phyloP scores from a whole-genome alignment of 2,113 vertebrate genomes.

The Zeus faber region DNA sequence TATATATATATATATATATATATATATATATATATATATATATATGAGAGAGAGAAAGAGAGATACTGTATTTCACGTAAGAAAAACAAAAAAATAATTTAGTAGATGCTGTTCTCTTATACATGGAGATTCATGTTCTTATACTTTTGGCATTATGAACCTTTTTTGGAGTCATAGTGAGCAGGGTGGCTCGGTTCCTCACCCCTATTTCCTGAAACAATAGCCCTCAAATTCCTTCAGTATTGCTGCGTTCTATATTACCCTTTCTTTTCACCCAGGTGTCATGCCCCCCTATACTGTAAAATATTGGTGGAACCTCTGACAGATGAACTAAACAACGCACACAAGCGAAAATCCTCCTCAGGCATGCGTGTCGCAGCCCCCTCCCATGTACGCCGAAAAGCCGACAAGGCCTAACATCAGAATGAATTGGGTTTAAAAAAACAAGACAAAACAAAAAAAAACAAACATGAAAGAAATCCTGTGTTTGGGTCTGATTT shows the following conservation, averaged over 20 bases:
- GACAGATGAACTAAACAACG: constrained; percentile 48
- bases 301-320: constrained; percentile 44
- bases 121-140: too few relatives aligned
- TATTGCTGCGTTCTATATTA: not conserved
- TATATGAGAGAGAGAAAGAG: too few relatives aligned
- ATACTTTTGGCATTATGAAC: too few relatives aligned
- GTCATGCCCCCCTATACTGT: constrained; percentile 21
- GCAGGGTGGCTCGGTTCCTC: too few relatives aligned
- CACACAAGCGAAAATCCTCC: constrained; percentile 39
- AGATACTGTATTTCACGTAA: too few relatives aligned
- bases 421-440: constrained; percentile 11
- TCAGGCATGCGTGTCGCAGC: constrained; percentile 39
- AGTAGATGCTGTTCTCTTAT: too few relatives aligned
- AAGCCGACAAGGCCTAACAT: constrained; percentile 33
- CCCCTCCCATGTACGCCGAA: constrained; percentile 34
- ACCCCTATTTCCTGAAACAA: too few relatives aligned
- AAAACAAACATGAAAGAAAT: not conserved
- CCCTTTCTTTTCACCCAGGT: constrained; percentile 7
- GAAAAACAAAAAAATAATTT: too few relatives aligned
- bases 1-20: too few relatives aligned
- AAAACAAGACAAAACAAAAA: constrained; percentile 21
- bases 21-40: too few relatives aligned
- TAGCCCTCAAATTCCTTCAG: constrained; percentile 1
- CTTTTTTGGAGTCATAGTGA: too few relatives aligned
- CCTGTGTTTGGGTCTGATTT: constrained; percentile 60